phyloP scores from a whole-genome alignment of 2,888 invertebrate species.

The Biston betularia region DNA sequence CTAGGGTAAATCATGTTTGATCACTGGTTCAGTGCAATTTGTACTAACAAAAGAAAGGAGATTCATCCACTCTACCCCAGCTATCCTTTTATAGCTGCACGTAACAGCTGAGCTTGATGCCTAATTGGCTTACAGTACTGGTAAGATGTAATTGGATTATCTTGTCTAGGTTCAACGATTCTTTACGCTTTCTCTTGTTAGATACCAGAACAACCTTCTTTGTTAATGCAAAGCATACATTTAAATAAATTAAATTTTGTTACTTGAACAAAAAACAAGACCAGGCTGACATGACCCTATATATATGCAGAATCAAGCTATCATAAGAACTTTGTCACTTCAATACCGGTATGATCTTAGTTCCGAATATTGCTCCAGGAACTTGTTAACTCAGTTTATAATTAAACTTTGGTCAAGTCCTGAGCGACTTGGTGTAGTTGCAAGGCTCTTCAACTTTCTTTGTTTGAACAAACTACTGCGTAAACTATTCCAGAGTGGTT shows the following conservation, averaged over 20 bases:
- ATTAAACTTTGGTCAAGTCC: slow-evolving; percentile 81
- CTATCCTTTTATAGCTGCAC: slow-evolving; percentile 48
- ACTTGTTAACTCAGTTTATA: slow-evolving; percentile 79
- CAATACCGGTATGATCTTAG: slow-evolving; percentile 67
- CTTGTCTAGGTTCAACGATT: slow-evolving; percentile 56
- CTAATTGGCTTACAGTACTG: slow-evolving; percentile 64
- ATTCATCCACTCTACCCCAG: not conserved
- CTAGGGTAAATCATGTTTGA: not conserved
- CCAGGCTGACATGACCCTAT: no score
- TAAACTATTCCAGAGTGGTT: slow-evolving; percentile 70
- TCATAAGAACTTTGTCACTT: slow-evolving; percentile 53
- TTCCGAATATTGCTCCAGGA: slow-evolving; percentile 68
- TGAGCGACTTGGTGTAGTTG: slow-evolving; percentile 71
- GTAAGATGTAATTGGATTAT: slow-evolving; percentile 68
- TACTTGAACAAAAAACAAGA: no score
- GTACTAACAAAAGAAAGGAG: slow-evolving; percentile 8
- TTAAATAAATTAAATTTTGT: no score
- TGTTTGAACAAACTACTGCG: slow-evolving; percentile 72
- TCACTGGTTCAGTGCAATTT: not conserved
- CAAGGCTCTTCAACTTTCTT: slow-evolving; percentile 68
- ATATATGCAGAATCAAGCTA: not conserved
- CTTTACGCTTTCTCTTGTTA: slow-evolving; percentile 55
- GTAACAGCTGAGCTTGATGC: slow-evolving; percentile 48
- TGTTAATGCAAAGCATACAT: not conserved
- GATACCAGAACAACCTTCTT: not conserved